These are phyloP conservation scores for Scylla paramamosain DNA, from an alignment of 1,140 invertebrate species.

Conservation along the genomic window DNA sequence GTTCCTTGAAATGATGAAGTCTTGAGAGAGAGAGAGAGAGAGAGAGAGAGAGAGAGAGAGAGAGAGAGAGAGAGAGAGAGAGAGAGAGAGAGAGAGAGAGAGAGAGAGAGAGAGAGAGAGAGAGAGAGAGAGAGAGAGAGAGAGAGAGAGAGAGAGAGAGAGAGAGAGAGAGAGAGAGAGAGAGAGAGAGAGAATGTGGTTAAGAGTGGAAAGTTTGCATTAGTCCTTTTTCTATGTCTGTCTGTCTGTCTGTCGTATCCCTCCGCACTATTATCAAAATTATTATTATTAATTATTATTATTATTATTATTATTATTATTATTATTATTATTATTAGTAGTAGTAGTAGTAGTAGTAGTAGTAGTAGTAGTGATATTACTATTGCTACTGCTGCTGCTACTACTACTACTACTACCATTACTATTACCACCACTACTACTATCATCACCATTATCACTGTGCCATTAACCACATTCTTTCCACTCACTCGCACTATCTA, in stretches of 20 bases:
- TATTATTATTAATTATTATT: neutral
- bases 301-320: neutral
- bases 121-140: neutral
- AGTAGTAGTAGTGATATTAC: neutral
- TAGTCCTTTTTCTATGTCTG: neutral
- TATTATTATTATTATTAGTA: neutral
- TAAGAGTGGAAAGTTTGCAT: neutral
- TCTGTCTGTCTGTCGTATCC: neutral
- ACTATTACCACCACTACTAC: too few species aligned
- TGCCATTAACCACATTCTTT: too few species aligned
- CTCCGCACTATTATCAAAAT: neutral
- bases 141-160: neutral
- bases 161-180: neutral
- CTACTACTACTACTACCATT: too few species aligned
- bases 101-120: neutral
- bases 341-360: neutral
- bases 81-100: neutral
- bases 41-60: neutral
- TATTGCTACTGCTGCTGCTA: neutral
- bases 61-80: neutral
- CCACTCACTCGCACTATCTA: too few species aligned
- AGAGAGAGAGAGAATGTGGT: neutral
- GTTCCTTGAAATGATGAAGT: slow-evolving; percentile 22
- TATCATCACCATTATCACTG: too few species aligned
- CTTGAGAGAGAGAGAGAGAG: neutral